Evolutionary conservation across 1,140 invertebrate genomes (phyloP), one percentile per base, ranked within the genome.

Genomic region (Conus betulinus): DNA sequence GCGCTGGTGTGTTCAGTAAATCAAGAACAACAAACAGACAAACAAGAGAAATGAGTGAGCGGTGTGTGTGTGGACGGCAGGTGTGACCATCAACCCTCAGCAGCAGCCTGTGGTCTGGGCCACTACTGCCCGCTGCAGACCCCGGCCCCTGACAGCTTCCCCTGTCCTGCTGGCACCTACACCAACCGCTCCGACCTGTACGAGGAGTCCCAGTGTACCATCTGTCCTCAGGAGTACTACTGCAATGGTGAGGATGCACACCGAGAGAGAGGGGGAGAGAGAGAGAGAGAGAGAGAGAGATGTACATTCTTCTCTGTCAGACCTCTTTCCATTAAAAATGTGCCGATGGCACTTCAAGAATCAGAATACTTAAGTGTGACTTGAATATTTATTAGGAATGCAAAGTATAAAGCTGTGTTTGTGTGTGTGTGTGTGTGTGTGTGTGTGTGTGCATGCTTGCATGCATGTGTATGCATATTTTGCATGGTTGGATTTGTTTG

Each of bases 131-230:
- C 94, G 3, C 85, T 92, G 60, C 90, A 91, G 90, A 94, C 94
- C 7, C 93, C 94, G 23, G 60, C 91, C 4, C 91, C 91, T 15
- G 91, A 93, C 81, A 91, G 91, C 13, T 94, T 88, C 81, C 94
- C 94, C 3, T 95, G 94, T 90, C 93, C 93, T 4, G 90, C 94
- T 15, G 94, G 94, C 20, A 94, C 94, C 55, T 95, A 91, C 86
- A 93, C 93, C 20, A 89, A 88, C 84, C 27, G 71, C 2, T 90
- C 93, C 5, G 87, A 93, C 78, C 88, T 95, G 52, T 92, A 89
- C 57, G 91, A 91, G 8, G 91, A 90, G 4, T 88, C 91, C 13
- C 90, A 95, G 88, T 95, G 94, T 90, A 90, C 88, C 6, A 88
- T 86, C 17, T 95, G 94, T 91, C 91, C 92, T 5, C 87, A 89